Evolutionary conservation across 2,888 invertebrate genomes (phyloP), one percentile per base, ranked within the genome.

Genomic region (Drosophila longiperda): DNA sequence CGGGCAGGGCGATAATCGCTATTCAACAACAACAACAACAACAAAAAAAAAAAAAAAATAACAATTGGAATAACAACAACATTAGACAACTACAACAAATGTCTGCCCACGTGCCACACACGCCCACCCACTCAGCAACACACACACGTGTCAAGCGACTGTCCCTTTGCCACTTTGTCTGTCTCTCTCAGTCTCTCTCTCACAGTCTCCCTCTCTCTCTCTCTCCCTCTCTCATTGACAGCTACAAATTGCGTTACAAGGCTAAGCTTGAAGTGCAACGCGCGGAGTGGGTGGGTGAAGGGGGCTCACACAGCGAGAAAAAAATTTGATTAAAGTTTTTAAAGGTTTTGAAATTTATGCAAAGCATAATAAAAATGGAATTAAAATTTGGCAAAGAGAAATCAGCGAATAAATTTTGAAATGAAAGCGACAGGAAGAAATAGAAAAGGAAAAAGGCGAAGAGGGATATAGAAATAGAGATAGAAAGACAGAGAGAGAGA

Each of bases 221-320:
- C 29, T 40, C 55, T 57, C 57, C 60, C 57, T 50, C 54, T 65
- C 66, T 57, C 83, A 88, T 77, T 86, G 87, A 91, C 87, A 91
- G 87, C 91, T 78, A 86, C 90, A 91, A 91, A 91, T 90, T 90
- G 91, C 74, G 73, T 62, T 75, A 83, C 87, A 90, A 86, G 73
- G 53, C 72, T 71, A 61, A 70, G 82, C 72, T 73, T 76, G 65
- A 61, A 67, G 49, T 17, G 34, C n/a, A n/a, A 20, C 15, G 26
- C 20, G 32, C 15, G 48, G 1, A 9, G 38, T 11, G 53, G 23
- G 36, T 26, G 3, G 33, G 23, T 12, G 36, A 6, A 6, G 48
- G 23, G 32, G 20, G 45, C 3, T 17, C 52, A 82, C 52, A 64
- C 52, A 70, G 23, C 32, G 38, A 15, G 45, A 62, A n/a, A n/a